Conservation (phyloP, 2,113 vertebrate genomes). For the Takifugu flavidus region DNA sequence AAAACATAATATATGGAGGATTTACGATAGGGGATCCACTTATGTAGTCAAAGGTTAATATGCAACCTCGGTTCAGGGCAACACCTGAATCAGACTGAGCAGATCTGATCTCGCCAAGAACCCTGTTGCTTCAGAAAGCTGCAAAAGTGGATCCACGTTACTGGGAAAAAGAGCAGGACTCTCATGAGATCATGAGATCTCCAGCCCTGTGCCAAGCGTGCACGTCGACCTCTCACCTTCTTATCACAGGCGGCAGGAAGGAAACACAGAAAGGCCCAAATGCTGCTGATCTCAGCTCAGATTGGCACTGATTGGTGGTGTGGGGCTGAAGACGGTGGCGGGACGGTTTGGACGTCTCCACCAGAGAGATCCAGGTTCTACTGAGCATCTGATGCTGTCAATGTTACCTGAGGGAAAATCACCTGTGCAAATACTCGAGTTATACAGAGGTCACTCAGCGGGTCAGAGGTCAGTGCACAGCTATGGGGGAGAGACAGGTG, state of each 20-base stretch:
- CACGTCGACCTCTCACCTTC: conserved; percentile 31
- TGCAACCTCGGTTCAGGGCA: background rate
- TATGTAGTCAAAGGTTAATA: too few relatives aligned
- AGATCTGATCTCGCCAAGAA: background rate
- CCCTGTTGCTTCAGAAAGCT: conserved; percentile 11
- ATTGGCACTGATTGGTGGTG: too few relatives aligned
- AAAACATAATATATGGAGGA: too few relatives aligned
- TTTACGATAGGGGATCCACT: too few relatives aligned
- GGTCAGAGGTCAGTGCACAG: background rate
- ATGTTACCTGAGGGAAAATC: too few relatives aligned
- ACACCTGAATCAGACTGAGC: conserved; percentile 1
- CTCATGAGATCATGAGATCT: conserved; percentile 35
- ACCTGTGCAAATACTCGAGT: too few relatives aligned
- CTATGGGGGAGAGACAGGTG: background rate
- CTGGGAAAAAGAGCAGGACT: conserved; percentile 18
- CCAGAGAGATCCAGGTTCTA: background rate
- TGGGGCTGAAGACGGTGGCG: too few relatives aligned
- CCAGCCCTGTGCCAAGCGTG: conserved; percentile 26
- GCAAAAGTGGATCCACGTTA: conserved; percentile 2
- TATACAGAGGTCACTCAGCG: background rate
- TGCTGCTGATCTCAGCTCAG: conserved; percentile 39
- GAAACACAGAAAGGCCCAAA: conserved; percentile 17
- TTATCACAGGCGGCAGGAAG: conserved; percentile 57
- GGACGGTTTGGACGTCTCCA: too few relatives aligned
- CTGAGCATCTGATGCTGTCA: background rate